Evolutionary conservation across 2,113 vertebrate species (phyloP), one percentile per base, ranked within the genome.

Genomic region (Clarias gariepinus): DNA sequence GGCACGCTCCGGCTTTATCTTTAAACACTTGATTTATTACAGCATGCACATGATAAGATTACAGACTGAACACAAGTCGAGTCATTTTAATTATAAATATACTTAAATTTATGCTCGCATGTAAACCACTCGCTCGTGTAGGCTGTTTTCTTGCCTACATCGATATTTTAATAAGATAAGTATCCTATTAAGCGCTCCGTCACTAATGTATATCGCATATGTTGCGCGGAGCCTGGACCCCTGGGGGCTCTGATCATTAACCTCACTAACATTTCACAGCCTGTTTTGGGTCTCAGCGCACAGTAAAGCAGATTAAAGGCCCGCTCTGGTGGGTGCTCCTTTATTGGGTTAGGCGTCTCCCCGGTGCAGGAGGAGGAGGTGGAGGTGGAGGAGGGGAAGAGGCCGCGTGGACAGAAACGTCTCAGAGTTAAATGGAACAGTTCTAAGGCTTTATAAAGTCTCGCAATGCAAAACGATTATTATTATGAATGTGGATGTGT

Each of bases 301-400:
- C 41, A 57, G 47, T 79, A 84, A 90, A 88, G 55, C 84, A 83
- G 83, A 88, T 90, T 88, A 88, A 81, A 83, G 81, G 74, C 36
- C 69, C 61, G 63, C 66, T 87, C 77, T 73, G 79, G 66, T 84
- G 69, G 69, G 57, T 21, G 15, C 52, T 19, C 76, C 52, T 28
- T 82, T 90, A 90, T 85, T 87, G 78, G 71, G 86, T 85, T 87
- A 88, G 21, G 28, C 52, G 19, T 30, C 33, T 77, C 61, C 74
- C 61, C 41, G 13, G 80, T 52, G 79, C 71, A 86, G 68, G 71
- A 74, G 64, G 85, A 76, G 55, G 61, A n/a, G n/a, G n/a, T n/a
- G n/a, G n/a, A 47, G n/a, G 41, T 6, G 78, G 83, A 86, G 77
- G 71, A 74, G 63, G 85, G 81, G 63, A 73, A 47, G n/a, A 16